Evolutionary conservation across 2,113 vertebrate genomes (phyloP), one percentile per base, ranked within the genome.

Genomic region (Gobius niger): DNA sequence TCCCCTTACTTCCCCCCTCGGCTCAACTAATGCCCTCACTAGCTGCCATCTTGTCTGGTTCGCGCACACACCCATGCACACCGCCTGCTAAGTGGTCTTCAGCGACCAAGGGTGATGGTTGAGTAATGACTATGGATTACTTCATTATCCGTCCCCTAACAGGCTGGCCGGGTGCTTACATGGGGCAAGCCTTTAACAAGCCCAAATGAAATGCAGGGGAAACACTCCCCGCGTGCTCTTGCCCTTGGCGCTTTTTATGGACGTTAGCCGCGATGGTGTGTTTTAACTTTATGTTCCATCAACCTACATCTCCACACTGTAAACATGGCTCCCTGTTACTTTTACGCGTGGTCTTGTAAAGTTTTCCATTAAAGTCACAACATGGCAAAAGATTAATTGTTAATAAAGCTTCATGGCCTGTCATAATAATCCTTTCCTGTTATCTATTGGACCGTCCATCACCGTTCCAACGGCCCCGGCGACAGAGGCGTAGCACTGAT

Each of bases 51-150:
- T 67, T 81, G 8, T 85, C 75, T 64, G 78, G 6, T n/a, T 53
- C 65, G 60, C 70, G 61, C 42, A 67, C 57, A 80, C 50, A 75
- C 66, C 41, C 68, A 34, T 47, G 77, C 76, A 80, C 68, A 77
- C 81, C 71, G 72, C 73, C 68, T 72, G 63, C 81, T 87, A 88
- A 90, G 88, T 90, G 83, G 78, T 80, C 76, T 75, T 68, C 65
- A 63, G 85, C 16, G 73, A 82, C 85, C 80, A 74, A 80, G 76
- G 84, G 75, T 88, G 82, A 87, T 90, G 81, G 81, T 82, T 89
- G 86, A 87, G 85, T 90, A 89, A 91, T 91, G 86, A 91, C 76
- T 86, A 90, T 87, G 83, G 87, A 90, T 91, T 90, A 87, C 85
- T 89, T 89, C 68, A 89, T 88, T 89, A 88, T 85, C 78, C 85